Evolutionary conservation across 2,888 invertebrate genomes (phyloP), one percentile per base, ranked within the genome.

Genomic region (Mimumesa dahlbomi): DNA sequence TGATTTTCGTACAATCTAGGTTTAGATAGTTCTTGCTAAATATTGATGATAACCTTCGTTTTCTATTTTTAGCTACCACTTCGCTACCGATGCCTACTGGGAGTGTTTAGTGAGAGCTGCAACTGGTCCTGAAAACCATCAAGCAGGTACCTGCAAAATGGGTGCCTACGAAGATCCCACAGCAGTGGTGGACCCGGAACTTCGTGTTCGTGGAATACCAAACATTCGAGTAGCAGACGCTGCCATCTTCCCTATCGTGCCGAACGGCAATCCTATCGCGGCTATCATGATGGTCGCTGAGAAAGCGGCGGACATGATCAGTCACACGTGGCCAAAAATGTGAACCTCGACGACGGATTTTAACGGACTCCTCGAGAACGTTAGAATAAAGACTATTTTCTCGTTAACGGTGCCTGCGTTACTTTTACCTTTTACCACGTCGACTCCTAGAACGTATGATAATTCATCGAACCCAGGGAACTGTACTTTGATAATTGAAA

Each of bases 221-320:
- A 92, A 92, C 57, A 87, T 95, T 21, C 89, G 95, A 64, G 93
- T 95, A 0, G 93, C 92, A 2, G 95, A 95, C 82, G 93, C 93
- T 21, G 93, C 94, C 67, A 90, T 94, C 16, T 93, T 94, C 85
- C 94, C 94, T 0, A 90, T 91, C 52, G 91, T 94, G 5, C 91
- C 93, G 42, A 92, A 92, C 6, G 92, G 93, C 0, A 94, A 94
- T 85, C 94, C 94, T 0, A 92, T 92, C 56, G 94, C 93, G 0
- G 93, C 93, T 2, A 92, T 93, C 0, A 92, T 94, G 38, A 94
- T 94, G 94, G 92, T 94, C 25, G 94, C 93, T 0, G 95, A 95
- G 88, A 94, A 94, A 79, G 94, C 92, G 2, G 91, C 94, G 0
- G 94, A 93, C 84, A 90, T 72, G 64, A 64, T 72, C 29, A 19